Percentiles rank a stretch among this genome's conserved stretches.
These are phyloP conservation scores for Anthopleura xanthogrammica DNA, from an alignment of 92 coral and sea anemone genomes.

Conservation along the genomic window DNA sequence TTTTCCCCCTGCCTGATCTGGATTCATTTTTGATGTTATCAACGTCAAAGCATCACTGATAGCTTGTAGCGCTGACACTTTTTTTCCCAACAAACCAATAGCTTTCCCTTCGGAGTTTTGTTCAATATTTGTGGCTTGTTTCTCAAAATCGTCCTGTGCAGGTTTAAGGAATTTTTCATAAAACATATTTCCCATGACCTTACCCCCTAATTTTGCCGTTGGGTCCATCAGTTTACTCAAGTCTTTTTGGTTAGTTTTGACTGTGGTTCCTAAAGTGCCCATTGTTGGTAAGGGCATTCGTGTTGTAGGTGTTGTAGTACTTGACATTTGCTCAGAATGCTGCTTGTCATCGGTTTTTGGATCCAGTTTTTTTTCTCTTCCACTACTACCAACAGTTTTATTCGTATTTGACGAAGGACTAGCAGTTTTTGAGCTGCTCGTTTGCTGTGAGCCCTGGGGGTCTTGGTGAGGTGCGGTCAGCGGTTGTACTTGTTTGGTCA, in stretches of 20 bases:
- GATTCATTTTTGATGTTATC: conserved; percentile 50
- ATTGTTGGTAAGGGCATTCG: neutral
- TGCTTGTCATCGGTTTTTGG: neutral
- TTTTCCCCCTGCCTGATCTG: conserved; percentile 8
- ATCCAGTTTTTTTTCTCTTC: neutral
- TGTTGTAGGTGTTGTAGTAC: neutral
- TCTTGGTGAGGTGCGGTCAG: neutral
- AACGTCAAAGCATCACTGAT: conserved; percentile 72
- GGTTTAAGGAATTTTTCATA: conserved; percentile 35
- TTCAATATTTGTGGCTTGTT: neutral
- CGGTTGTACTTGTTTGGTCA: neutral
- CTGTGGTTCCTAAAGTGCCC: neutral
- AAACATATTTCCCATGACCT: conserved; percentile 32
- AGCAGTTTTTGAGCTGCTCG: neutral
- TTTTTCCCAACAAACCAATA: conserved; percentile 37
- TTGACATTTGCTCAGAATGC: neutral
- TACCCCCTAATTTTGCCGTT: conserved; percentile 40
- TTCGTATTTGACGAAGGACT: neutral
- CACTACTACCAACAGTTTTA: neutral
- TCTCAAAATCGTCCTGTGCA: conserved; percentile 10
- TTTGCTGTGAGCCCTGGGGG: neutral
- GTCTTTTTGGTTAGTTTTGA: neutral
- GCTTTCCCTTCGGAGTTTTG: neutral
- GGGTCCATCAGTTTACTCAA: conserved; percentile 23
- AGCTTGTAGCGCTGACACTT: conserved; percentile 71